Percentiles rank a stretch among this genome's conserved stretches.
These are phyloP conservation scores for Camponotus floridanus DNA, from an alignment of 1,140 invertebrate species.

Conservation along the genomic window DNA sequence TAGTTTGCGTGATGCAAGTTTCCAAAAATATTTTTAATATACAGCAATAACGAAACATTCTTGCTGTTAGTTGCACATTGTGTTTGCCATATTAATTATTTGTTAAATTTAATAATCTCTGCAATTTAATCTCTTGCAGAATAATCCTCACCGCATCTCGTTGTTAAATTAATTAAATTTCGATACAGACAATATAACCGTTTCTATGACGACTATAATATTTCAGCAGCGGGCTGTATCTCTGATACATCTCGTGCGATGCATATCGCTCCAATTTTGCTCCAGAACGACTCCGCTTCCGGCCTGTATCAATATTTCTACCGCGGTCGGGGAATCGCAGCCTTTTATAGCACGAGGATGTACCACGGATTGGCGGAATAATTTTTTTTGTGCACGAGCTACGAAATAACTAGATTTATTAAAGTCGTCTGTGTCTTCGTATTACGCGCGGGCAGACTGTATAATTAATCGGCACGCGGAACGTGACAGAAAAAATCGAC, in stretches of 20 bases:
- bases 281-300: not conserved
- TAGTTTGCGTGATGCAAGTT: not conserved
- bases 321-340: not conserved
- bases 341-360: slow-evolving; percentile 8
- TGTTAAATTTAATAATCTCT: slow-evolving; percentile 26
- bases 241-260: not conserved
- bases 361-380: slow-evolving; percentile 25
- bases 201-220: not conserved
- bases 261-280: slow-evolving; percentile 1
- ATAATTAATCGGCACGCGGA: slow-evolving; percentile 55
- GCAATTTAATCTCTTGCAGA: slow-evolving; percentile 9
- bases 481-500: slow-evolving; percentile 66
- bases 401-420: slow-evolving; percentile 63
- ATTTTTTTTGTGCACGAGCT: slow-evolving; percentile 17
- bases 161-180: slow-evolving; percentile 50
- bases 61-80: not conserved
- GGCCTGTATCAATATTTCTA: not conserved
- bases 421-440: slow-evolving; percentile 42
- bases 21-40: not conserved
- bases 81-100: slow-evolving; percentile 35
- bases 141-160: slow-evolving; percentile 19
- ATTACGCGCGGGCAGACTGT: slow-evolving; percentile 57
- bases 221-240: not conserved
- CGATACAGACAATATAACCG: not conserved
- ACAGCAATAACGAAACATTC: not conserved